Evolutionary conservation across 2,888 invertebrate genomes (phyloP).

Genomic region (Dione juno): DNA sequence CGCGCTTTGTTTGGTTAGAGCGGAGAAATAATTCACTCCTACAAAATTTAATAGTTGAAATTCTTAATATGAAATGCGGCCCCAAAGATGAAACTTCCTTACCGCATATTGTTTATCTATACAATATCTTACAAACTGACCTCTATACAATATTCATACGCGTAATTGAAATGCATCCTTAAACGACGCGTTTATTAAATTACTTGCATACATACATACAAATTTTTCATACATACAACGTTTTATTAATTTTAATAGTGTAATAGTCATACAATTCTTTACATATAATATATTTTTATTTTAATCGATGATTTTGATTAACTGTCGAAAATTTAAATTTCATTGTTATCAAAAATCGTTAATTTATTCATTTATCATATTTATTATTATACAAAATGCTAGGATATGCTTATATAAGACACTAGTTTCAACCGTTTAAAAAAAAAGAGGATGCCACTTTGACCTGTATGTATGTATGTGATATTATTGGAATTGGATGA

Average conservation of each 20-base stretch:
- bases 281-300: slow-evolving; percentile 3
- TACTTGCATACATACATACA: slow-evolving; percentile 20
- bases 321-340: background rate
- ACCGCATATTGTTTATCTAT: slow-evolving; percentile 66
- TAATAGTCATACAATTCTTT: slow-evolving; percentile 4
- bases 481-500: too few relatives aligned
- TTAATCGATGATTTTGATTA: background rate
- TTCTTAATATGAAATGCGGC: background rate
- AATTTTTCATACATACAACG: background rate
- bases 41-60: background rate
- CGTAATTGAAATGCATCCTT: slow-evolving; percentile 50
- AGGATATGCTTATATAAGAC: too few relatives aligned
- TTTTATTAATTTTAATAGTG: slow-evolving; percentile 19
- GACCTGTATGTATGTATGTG: too few relatives aligned
- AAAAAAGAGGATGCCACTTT: too few relatives aligned
- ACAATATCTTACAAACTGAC: slow-evolving; percentile 48
- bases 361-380: background rate
- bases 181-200: slow-evolving; percentile 28
- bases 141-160: slow-evolving; percentile 48
- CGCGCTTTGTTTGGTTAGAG: background rate
- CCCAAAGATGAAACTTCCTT: slow-evolving; percentile 39
- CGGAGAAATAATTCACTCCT: too few relatives aligned
- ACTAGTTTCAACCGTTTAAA: too few relatives aligned
- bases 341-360: background rate
- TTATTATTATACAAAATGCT: background rate